A percentile compares a stretch with the other conserved stretches of the same genome.
These are phyloP conservation scores for Girardinichthys multiradiatus DNA, from an alignment of 2,113 vertebrate species.

Conservation along the genomic window DNA sequence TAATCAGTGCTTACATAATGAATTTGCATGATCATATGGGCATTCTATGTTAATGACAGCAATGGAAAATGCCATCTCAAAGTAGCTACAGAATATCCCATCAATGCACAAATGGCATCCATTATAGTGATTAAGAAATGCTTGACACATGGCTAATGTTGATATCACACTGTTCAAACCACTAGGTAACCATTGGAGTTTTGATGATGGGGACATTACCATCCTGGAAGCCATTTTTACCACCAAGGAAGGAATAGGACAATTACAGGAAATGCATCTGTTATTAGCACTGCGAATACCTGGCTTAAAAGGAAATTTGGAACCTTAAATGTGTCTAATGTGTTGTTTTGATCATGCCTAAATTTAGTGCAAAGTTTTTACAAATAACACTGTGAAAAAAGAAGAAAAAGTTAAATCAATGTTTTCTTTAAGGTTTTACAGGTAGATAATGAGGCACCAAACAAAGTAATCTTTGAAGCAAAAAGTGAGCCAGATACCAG, in stretches of 20 bases:
- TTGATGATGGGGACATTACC: constrained; percentile 70
- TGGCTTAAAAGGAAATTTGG: constrained; percentile 13
- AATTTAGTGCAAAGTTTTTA: background rate
- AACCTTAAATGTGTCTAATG: constrained; percentile 3
- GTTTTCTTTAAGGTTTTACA: constrained; percentile 41
- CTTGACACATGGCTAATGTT: constrained; percentile 77
- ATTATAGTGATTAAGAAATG: constrained; percentile 70
- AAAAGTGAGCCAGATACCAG: constrained; percentile 70
- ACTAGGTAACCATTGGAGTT: constrained; percentile 69
- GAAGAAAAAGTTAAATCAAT: background rate
- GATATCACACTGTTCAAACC: constrained; percentile 71
- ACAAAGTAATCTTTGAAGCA: constrained; percentile 72
- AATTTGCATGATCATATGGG: constrained; percentile 65
- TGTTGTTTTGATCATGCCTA: constrained; percentile 11
- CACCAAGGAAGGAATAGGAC: constrained; percentile 60
- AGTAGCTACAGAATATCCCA: constrained; percentile 63
- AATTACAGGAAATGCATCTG: constrained; percentile 53
- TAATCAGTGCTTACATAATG: constrained; percentile 71
- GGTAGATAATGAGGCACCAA: constrained; percentile 56
- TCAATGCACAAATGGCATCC: constrained; percentile 65
- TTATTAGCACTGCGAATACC: constrained; percentile 40
- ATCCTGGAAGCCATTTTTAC: constrained; percentile 67
- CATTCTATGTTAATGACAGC: constrained; percentile 61
- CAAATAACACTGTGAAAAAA: background rate
- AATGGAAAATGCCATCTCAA: constrained; percentile 61